These are phyloP conservation scores for Protomyctophum bolini DNA, from an alignment of 2,113 vertebrate genomes.

Conservation along the genomic window DNA sequence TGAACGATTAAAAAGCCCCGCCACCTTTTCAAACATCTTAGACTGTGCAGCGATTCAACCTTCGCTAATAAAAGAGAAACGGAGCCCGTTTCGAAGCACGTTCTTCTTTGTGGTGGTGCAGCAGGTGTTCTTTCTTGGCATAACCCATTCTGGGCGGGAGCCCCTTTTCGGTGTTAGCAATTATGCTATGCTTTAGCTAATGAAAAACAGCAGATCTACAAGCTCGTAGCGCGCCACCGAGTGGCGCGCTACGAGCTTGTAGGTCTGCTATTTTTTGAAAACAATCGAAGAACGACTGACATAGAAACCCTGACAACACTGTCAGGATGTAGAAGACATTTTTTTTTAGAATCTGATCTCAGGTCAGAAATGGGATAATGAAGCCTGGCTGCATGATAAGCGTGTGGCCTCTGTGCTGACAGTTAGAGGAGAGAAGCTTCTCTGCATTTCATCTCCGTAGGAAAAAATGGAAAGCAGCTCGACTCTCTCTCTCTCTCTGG, in stretches of 20 bases:
- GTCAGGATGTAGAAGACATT: too few relatives aligned
- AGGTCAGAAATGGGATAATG: too few relatives aligned
- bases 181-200: too few relatives aligned
- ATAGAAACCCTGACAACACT: too few relatives aligned
- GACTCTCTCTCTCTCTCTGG: neutral
- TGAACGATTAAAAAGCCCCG: slow-evolving; percentile 58
- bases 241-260: too few relatives aligned
- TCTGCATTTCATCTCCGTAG: slow-evolving; percentile 40
- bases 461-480: slow-evolving; percentile 31
- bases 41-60: slow-evolving; percentile 29
- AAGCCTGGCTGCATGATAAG: slow-evolving; percentile 44
- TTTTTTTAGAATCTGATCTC: too few relatives aligned
- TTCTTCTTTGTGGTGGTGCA: slow-evolving; percentile 37
- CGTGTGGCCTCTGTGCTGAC: slow-evolving; percentile 27
- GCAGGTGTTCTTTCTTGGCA: slow-evolving; percentile 60
- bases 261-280: too few relatives aligned
- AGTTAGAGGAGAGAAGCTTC: slow-evolving; percentile 19
- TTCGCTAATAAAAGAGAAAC: slow-evolving; percentile 35
- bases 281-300: too few relatives aligned
- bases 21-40: slow-evolving; percentile 49
- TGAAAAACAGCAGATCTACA: too few relatives aligned
- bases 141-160: too few relatives aligned
- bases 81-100: slow-evolving; percentile 34
- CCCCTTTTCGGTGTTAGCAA: too few relatives aligned
- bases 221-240: too few relatives aligned